Percentiles rank a stretch among this genome's conserved stretches.
phyloP scores from a whole-genome alignment of 2,113 vertebrate species.

The Lepus europaeus region DNA sequence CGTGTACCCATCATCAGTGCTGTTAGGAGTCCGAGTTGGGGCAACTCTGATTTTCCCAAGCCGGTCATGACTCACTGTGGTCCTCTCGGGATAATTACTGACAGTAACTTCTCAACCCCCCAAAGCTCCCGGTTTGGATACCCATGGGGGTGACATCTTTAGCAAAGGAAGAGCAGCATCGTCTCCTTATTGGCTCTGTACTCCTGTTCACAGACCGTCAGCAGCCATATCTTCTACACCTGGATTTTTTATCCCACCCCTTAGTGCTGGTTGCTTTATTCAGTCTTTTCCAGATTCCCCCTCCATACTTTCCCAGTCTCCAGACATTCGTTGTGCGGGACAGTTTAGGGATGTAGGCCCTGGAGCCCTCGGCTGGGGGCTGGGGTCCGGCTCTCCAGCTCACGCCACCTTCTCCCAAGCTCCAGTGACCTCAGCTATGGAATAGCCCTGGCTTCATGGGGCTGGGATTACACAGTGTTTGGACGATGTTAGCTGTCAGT shows the following conservation, averaged over 20 bases:
- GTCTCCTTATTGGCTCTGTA: background rate
- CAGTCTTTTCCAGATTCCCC: background rate
- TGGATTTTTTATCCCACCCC: background rate
- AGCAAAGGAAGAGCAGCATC: background rate
- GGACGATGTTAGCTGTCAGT: background rate
- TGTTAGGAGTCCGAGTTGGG: background rate
- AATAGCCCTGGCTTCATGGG: background rate
- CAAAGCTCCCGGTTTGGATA: background rate
- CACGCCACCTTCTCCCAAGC: background rate
- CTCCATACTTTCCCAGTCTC: background rate
- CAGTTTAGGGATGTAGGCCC: background rate
- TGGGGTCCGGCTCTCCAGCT: background rate
- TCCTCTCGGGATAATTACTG: background rate
- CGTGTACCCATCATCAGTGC: accelerated
- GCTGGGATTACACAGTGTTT: background rate
- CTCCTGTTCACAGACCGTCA: background rate
- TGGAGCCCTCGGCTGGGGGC: no score
- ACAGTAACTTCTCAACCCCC: background rate
- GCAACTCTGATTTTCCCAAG: background rate
- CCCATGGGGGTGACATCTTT: background rate
- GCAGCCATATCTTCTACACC: background rate
- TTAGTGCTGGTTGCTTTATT: background rate
- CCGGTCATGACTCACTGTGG: background rate
- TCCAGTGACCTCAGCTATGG: no score
- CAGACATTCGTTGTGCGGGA: background rate